These are phyloP conservation scores for Criorhina ranunculi DNA, from an alignment of 2,888 invertebrate genomes.

Conservation along the genomic window DNA sequence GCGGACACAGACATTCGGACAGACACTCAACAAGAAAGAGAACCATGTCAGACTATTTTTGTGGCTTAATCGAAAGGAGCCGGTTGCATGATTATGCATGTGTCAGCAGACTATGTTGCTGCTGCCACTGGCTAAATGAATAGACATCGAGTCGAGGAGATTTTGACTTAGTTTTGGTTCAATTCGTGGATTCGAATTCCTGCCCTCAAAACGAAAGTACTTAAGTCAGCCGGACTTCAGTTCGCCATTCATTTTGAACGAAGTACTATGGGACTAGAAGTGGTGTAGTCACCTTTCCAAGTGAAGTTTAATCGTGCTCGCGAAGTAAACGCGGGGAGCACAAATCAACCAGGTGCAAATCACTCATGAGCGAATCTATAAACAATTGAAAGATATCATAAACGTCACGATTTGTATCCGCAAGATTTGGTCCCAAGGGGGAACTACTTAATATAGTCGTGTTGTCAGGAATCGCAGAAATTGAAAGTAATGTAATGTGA, in stretches of 20 bases:
- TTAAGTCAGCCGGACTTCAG: not conserved
- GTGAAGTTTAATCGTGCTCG: not conserved
- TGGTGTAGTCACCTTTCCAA: not conserved
- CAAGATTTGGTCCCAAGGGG: not conserved
- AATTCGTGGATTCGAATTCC: constrained; percentile 22
- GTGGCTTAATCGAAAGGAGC: not conserved
- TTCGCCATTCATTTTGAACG: constrained; percentile 44
- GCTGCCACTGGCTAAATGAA: constrained; percentile 28
- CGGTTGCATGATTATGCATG: constrained; percentile 16
- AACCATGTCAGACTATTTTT: constrained; percentile 31
- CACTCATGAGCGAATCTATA: constrained; percentile 29
- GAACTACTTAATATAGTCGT: constrained; percentile 10
- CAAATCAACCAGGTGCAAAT: constrained; percentile 48
- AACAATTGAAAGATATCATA: constrained; percentile 34
- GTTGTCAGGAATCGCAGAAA: constrained; percentile 14
- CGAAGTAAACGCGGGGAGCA: not conserved
- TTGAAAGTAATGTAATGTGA: constrained; percentile 21
- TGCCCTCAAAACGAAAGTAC: constrained; percentile 31
- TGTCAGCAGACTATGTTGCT: not conserved
- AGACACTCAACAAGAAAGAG: constrained; percentile 43
- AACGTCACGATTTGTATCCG: constrained; percentile 30
- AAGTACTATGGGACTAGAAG: not conserved
- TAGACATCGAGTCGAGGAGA: constrained; percentile 13
- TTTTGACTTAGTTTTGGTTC: constrained; percentile 28
- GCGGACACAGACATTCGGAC: constrained; percentile 44